Evolutionary conservation across 2,888 invertebrate genomes (phyloP).

Genomic region (Barypeithes pellucidus): DNA sequence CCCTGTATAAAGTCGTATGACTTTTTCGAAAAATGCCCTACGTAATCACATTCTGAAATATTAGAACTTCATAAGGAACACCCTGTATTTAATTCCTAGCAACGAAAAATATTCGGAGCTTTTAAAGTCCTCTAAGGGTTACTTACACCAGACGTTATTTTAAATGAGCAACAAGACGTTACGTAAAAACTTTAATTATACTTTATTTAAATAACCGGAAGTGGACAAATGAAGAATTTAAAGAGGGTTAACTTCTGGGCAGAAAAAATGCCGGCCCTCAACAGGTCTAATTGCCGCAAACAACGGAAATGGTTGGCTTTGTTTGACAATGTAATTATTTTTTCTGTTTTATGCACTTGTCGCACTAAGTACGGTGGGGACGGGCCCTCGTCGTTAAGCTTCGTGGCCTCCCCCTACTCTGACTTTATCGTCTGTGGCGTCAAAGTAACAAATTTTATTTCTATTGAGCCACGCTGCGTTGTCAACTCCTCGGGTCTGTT

Average conservation of each 20-base stretch:
- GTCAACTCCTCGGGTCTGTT: too few relatives aligned
- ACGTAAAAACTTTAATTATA: slow-evolving; percentile 27
- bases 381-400: slow-evolving; percentile 31
- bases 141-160: not conserved
- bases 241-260: slow-evolving; percentile 31
- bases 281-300: slow-evolving; percentile 47
- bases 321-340: slow-evolving; percentile 65
- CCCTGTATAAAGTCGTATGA: too few relatives aligned
- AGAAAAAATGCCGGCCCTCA: slow-evolving; percentile 31
- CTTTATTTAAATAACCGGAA: slow-evolving; percentile 45
- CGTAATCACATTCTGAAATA: too few relatives aligned
- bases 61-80: too few relatives aligned
- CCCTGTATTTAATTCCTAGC: too few relatives aligned
- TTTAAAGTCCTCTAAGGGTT: too few relatives aligned
- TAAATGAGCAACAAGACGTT: slow-evolving; percentile 4
- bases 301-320: slow-evolving; percentile 65
- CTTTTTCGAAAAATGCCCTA: too few relatives aligned
- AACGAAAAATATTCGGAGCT: too few relatives aligned
- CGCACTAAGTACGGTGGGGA: slow-evolving; percentile 61
- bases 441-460: too few relatives aligned
- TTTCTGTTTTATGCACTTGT: slow-evolving; percentile 65
- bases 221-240: slow-evolving; percentile 42
- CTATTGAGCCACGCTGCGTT: too few relatives aligned
- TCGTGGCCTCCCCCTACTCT: slow-evolving; percentile 43
- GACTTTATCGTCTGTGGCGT: not conserved